Conservation (phyloP, 2,797 vertebrate genomes). For the Gambusia yucatana region DNA sequence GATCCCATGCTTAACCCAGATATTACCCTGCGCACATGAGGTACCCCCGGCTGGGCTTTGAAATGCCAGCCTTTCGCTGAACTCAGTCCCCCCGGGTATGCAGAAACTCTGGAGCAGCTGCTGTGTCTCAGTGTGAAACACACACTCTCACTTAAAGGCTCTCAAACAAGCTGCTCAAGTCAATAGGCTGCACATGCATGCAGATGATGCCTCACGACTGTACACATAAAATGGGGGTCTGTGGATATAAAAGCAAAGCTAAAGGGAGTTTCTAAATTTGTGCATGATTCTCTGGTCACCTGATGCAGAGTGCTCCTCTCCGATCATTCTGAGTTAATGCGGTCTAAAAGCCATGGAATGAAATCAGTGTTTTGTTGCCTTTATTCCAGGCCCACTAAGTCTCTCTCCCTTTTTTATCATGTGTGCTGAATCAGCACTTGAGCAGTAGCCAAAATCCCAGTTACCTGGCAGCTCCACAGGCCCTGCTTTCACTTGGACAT, state of each 20-base stretch:
- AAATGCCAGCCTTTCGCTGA: constrained; percentile 68
- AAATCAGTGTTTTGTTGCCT: constrained; percentile 52
- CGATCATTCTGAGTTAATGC: constrained; percentile 22
- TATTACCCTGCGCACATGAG: constrained; percentile 34
- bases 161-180: constrained; percentile 29
- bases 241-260: background rate
- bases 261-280: constrained; percentile 27
- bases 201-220: constrained; percentile 58
- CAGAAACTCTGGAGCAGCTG: constrained; percentile 69
- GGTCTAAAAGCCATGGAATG: constrained; percentile 42
- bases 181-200: constrained; percentile 35
- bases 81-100: constrained; percentile 45
- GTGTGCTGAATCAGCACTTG: constrained; percentile 66
- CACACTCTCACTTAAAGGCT: constrained; percentile 20
- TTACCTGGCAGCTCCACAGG: constrained; percentile 47
- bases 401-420: constrained; percentile 45
- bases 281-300: constrained; percentile 30
- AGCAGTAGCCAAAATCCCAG: constrained; percentile 53
- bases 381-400: constrained; percentile 43
- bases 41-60: constrained; percentile 36
- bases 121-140: constrained; percentile 43
- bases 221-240: constrained; percentile 45
- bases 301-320: background rate
- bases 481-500: constrained; percentile 37
- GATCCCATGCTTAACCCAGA: constrained; percentile 33